Conservation (phyloP, 2,797 vertebrate species). For the Halcyon smyrnensis region DNA sequence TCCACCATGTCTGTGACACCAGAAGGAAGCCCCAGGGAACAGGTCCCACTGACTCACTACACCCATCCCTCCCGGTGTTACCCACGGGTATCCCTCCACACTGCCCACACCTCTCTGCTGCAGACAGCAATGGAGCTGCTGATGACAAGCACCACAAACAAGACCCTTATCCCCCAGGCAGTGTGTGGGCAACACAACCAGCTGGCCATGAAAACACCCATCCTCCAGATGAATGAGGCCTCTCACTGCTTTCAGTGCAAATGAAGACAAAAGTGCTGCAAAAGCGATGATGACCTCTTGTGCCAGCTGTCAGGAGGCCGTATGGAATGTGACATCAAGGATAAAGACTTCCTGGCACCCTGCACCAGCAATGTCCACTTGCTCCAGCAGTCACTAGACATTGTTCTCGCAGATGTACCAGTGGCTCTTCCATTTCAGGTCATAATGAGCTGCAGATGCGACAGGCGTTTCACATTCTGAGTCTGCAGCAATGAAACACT, state of each 20-base stretch:
- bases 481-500: neutral
- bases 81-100: no score
- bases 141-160: neutral
- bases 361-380: neutral
- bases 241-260: neutral
- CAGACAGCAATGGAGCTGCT: neutral
- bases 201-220: accelerated
- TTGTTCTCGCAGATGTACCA: constrained; percentile 38
- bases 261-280: neutral
- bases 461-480: neutral
- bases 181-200: accelerated
- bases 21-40: neutral
- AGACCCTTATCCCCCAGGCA: neutral
- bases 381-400: constrained; percentile 4
- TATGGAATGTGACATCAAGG: neutral
- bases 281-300: neutral
- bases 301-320: constrained; percentile 30
- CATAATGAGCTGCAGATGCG: constrained; percentile 47
- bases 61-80: neutral
- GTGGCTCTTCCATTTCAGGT: neutral
- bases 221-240: neutral
- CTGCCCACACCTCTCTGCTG: accelerated
- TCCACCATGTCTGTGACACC: accelerated
- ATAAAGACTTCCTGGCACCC: neutral
- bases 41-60: accelerated